Conservation (phyloP, 2,797 vertebrate species). For the Microhierax caerulescens region DNA sequence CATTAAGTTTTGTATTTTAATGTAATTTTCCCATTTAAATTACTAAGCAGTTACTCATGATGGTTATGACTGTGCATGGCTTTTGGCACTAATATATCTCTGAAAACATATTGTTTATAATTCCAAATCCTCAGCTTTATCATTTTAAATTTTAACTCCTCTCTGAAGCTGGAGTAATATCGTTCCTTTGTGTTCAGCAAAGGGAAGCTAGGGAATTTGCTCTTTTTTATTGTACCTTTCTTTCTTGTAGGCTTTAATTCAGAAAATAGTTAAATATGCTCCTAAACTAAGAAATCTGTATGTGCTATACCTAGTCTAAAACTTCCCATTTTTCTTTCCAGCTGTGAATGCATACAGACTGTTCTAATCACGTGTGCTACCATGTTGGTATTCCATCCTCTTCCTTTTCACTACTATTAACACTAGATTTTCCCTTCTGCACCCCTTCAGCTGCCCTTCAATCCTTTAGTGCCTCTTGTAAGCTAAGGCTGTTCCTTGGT, state of each 20-base stretch:
- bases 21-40: constrained; percentile 10
- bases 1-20: not conserved
- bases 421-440: not conserved
- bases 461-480: not conserved
- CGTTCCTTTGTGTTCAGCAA: not conserved
- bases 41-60: not conserved
- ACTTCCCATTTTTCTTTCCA: fast-evolving
- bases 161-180: not conserved
- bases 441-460: not conserved
- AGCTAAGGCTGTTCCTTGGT: not conserved
- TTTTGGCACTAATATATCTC: not conserved
- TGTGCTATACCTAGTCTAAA: not conserved
- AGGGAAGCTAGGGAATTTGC: not conserved
- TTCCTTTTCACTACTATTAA: not conserved
- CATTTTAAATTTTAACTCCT: not conserved
- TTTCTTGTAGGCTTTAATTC: not conserved
- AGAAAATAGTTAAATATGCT: not conserved
- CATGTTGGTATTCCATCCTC: not conserved
- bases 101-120: constrained; percentile 3
- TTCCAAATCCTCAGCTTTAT: not conserved
- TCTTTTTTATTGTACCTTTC: not conserved
- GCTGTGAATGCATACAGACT: not conserved
- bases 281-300: not conserved
- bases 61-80: not conserved
- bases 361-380: not conserved